Evolutionary conservation across 2,888 invertebrate species (phyloP).

Genomic region (Drosophila melanocephala): DNA sequence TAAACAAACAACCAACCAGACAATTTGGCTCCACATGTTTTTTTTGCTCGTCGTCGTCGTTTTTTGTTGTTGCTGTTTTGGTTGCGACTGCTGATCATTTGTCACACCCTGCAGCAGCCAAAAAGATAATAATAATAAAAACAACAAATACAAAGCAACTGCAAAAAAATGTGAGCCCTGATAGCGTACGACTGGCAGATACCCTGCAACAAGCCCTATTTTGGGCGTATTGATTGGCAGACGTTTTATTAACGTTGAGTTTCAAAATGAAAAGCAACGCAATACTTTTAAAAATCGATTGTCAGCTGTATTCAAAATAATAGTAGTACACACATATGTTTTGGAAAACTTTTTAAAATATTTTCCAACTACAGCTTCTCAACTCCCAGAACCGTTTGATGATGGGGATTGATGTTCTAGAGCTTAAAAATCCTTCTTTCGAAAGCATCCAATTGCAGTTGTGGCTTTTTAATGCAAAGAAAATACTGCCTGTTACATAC

Average conservation of each 20-base stretch:
- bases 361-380: neutral
- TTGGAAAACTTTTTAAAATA: no score
- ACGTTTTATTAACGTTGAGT: neutral
- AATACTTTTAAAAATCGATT: neutral
- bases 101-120: constrained; percentile 74
- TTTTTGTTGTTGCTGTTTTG: constrained; percentile 26
- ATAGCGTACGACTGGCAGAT: neutral
- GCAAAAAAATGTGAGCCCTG: constrained; percentile 1
- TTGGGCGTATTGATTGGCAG: neutral
- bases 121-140: constrained; percentile 63
- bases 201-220: neutral
- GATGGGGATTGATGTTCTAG: neutral
- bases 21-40: constrained; percentile 73
- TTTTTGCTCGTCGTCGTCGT: constrained; percentile 63
- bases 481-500: neutral
- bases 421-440: neutral
- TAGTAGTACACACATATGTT: neutral
- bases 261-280: neutral
- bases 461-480: neutral
- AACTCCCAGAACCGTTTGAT: neutral
- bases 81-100: constrained; percentile 61
- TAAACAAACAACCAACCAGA: constrained; percentile 77
- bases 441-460: neutral
- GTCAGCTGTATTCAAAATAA: neutral
- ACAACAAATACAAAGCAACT: constrained; percentile 52